These are phyloP conservation scores for Norana najaformis DNA, from an alignment of 2,888 invertebrate species.

Conservation along the genomic window DNA sequence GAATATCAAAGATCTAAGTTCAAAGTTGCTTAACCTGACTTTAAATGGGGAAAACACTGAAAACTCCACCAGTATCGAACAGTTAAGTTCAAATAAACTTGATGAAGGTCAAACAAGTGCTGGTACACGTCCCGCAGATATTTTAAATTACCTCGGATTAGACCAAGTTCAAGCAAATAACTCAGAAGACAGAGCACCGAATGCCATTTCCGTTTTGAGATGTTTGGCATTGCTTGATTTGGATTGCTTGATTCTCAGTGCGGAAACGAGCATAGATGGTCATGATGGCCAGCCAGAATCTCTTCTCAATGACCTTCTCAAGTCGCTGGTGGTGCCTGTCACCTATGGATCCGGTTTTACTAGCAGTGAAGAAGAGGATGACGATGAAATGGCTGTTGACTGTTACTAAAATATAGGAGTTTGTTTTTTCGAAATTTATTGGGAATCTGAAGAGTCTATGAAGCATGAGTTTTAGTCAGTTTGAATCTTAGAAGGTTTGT, in stretches of 20 bases:
- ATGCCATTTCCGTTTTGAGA: not conserved
- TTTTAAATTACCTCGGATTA: not conserved
- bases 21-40: not conserved
- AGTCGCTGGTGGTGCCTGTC: not conserved
- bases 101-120: not conserved
- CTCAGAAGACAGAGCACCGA: not conserved
- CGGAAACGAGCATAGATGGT: not conserved
- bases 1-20: slow-evolving; percentile 1
- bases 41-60: not conserved
- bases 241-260: not conserved
- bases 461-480: not conserved
- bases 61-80: not conserved
- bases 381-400: not conserved
- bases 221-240: not conserved
- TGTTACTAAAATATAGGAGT: not conserved
- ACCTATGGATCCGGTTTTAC: slow-evolving; percentile 14
- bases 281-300: not conserved
- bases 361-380: slow-evolving; percentile 15
- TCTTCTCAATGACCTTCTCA: not conserved
- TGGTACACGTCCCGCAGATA: not conserved
- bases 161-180: not conserved
- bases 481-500: not conserved
- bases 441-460: not conserved
- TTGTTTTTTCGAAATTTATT: not conserved
- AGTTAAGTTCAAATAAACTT: not conserved